A percentile compares a stretch with the other conserved stretches of the same genome.
These are phyloP conservation scores for Zaprionus lachaisei DNA, from an alignment of 1,140 invertebrate genomes.

Conservation along the genomic window DNA sequence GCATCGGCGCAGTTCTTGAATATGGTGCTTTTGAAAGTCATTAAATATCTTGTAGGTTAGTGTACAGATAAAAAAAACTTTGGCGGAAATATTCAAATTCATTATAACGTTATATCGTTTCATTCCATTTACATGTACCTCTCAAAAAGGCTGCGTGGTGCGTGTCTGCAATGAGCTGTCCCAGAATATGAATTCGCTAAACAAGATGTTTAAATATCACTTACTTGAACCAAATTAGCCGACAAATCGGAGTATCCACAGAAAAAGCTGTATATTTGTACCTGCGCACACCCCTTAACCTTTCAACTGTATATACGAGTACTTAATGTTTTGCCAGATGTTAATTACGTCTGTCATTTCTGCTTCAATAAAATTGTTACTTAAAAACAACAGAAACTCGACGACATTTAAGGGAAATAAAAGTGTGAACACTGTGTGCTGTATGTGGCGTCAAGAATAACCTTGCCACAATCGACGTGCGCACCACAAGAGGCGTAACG, in stretches of 20 bases:
- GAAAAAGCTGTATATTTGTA: constrained; percentile 20
- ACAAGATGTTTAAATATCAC: constrained; percentile 77
- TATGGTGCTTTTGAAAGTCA: constrained; percentile 80
- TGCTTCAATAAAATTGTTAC: constrained; percentile 51
- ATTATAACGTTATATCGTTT: constrained; percentile 2
- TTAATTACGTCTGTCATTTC: constrained; percentile 55
- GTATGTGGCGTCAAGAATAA: constrained; percentile 11
- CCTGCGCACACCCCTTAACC: constrained; percentile 17
- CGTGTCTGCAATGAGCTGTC: constrained; percentile 72
- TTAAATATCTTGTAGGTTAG: constrained; percentile 79
- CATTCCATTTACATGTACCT: constrained; percentile 23
- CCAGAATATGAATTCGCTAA: constrained; percentile 72
- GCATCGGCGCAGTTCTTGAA: constrained; percentile 61
- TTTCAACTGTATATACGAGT: not conserved
- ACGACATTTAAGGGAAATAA: constrained; percentile 13
- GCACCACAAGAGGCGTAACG: not conserved
- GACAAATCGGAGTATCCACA: not conserved
- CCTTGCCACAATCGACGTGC: constrained; percentile 22
- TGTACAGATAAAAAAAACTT: constrained; percentile 13
- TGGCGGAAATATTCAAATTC: not conserved
- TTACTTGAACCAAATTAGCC: constrained; percentile 63
- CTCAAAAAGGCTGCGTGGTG: constrained; percentile 62
- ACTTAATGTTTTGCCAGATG: constrained; percentile 33
- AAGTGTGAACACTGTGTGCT: constrained; percentile 28
- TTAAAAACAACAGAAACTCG: not conserved